A percentile compares a stretch with the other conserved stretches of the same genome.
These are phyloP conservation scores for Zaprionus taronus DNA, from an alignment of 1,140 invertebrate species.

Conservation along the genomic window DNA sequence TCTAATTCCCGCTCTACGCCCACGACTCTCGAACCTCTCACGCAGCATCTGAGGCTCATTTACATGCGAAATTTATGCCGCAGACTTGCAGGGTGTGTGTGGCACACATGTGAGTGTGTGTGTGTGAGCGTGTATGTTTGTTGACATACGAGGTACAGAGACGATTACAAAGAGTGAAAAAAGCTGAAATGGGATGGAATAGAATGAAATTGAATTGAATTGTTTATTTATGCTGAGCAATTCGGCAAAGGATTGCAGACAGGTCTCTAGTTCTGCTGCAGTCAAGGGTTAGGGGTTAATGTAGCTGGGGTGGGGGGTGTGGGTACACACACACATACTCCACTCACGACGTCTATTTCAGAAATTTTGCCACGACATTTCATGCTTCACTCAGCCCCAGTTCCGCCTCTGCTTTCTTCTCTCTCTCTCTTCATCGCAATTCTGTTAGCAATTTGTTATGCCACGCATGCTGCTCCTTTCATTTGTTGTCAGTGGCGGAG, in stretches of 20 bases:
- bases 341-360: conserved; percentile 29
- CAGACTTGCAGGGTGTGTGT: conserved; percentile 35
- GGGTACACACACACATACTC: not conserved
- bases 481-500: conserved; percentile 37
- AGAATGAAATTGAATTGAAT: conserved; percentile 73
- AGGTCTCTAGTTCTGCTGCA: conserved; percentile 13
- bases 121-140: conserved; percentile 24
- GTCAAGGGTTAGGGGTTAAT: conserved; percentile 23
- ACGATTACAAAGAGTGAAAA: conserved; percentile 26
- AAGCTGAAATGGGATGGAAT: conserved; percentile 31
- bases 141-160: conserved; percentile 52
- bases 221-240: conserved; percentile 79
- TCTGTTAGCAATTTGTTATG: conserved; percentile 69
- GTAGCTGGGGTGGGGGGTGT: not conserved
- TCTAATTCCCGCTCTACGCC: conserved; percentile 76
- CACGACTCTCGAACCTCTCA: conserved; percentile 6
- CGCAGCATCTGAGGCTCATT: conserved; percentile 52
- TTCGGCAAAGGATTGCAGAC: conserved; percentile 53
- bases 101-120: not conserved
- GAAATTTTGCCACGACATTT: conserved; percentile 20
- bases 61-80: conserved; percentile 75
- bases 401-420: not conserved
- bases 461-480: conserved; percentile 69
- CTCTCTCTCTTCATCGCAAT: not conserved
- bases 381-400: not conserved